Base-by-base conservation (phyloP, 2,797 vertebrate genomes). In the Pseudochaenichthys georgianus region DNA sequence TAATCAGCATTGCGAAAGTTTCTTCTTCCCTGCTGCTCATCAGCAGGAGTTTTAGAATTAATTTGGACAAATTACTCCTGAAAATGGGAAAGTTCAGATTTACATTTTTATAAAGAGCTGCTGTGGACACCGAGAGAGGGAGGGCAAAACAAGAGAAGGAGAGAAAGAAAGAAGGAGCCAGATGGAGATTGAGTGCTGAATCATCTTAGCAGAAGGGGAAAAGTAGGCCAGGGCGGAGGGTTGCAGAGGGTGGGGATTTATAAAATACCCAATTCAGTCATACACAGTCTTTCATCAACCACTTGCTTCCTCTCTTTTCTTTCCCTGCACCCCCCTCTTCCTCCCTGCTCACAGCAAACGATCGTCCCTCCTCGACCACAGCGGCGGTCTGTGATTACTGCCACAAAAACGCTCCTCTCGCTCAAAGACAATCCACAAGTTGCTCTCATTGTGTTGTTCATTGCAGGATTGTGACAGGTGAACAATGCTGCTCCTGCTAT, bases 171-270 rank as follows among this genome's bases (percentile, higher is more conserved):
- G 67, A 77, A 47, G 70, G 60, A 75, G 75, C 15, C 2, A 41
- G 58, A 64, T 73, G 62, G 65, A 68, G 71, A 68, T 23, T 21
- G 81, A 85, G 73, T 68, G 86, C 87, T 87, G 90, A 92, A 87
- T 92, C 86, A 87, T 89, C 75, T 87, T 82, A 84, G 85, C 69
- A 57, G 71, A 69, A 64, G 67, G 46, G 48, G 23, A 63, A 81
- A 88, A 85, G 86, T 91, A 91, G 88, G 88, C 87, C 85, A 87
- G 76, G 75, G 73, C 64, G 75, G 73, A 23, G 75, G 81, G 79
- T n/a, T 55, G 69, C 69, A 57, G 42, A 48, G 76, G 77, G 77
- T 72, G 76, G 81, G 64, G 78, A 81, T 74, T 42, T 73, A 21
- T 77, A 68, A 87, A 89, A 88, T 74, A 72, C 51, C 77, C 64